These are phyloP conservation scores for Protophormia terraenovae DNA, from an alignment of 2,888 invertebrate species.

Conservation along the genomic window DNA sequence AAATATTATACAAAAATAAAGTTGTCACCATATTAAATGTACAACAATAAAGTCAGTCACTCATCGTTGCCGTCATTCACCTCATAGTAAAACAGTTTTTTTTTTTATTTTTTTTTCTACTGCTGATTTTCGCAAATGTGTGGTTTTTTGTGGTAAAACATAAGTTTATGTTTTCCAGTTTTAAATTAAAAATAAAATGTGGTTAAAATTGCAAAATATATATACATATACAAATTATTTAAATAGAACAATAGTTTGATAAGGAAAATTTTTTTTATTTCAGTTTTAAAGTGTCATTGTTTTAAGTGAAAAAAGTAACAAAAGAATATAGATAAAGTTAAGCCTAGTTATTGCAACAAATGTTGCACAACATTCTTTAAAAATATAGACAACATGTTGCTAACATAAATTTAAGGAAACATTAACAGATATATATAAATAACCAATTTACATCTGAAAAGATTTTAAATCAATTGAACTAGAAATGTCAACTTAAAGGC, in stretches of 20 bases:
- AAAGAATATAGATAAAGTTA: not conserved
- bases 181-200: conserved; percentile 27
- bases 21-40: conserved; percentile 13
- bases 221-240: not conserved
- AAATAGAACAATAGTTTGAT: conserved; percentile 39
- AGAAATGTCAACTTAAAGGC: too few species aligned
- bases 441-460: too few species aligned
- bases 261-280: not conserved
- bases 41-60: conserved; percentile 6
- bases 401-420: not conserved
- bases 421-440: too few species aligned
- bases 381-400: not conserved
- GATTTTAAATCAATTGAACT: too few species aligned
- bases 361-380: not conserved
- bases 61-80: conserved; percentile 18
- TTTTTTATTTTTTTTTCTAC: not conserved
- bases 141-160: conserved; percentile 1
- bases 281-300: not conserved
- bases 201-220: conserved; percentile 22
- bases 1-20: conserved; percentile 6
- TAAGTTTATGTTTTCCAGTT: not conserved
- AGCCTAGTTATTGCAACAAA: not conserved
- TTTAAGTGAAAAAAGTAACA: not conserved
- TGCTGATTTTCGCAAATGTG: not conserved
- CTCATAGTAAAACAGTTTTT: conserved; percentile 6